Evolutionary conservation across 2,797 vertebrate genomes (phyloP), one percentile per base, ranked within the genome.

Genomic region (Anniella stebbinsi): DNA sequence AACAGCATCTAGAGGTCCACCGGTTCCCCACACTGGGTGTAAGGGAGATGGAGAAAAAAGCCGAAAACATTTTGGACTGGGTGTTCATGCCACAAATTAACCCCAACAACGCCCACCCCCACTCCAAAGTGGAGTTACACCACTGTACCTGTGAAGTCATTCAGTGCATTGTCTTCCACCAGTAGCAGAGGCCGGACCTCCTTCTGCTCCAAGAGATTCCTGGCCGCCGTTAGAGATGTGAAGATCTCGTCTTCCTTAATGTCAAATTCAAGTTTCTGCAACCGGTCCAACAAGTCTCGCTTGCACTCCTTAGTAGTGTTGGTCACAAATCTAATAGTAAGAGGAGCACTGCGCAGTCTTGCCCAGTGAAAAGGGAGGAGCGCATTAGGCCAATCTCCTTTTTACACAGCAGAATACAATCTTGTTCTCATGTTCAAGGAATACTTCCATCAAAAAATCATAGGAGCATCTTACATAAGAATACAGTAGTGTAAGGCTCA

Each of bases 281-380:
- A 95, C 86, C 98, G 96, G 88, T 98, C 98, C 93, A 98, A 90
- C 83, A 99, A 96, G 87, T 96, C 98, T 92, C 96, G 97, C 95
- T 99, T 99, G 95, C 98, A 98, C 92, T 99, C 99, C 94, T 99
- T 99, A 0, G 99, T 99, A 0, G 99, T 99, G 95, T 99, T 99
- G 10, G 98, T 99, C 91, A 99, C 99, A 95, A 99, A 99, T 36
- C 98, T 98, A 87, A 99, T 95, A 5, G 96, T 93, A 1, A 99
- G 95, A 0, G 98, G 96, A 41, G 98, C 94, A 1, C 93, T 77
- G 1, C 98, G 98, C 86, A 99, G 97, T 94, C 99, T 99, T 95
- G 57, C 0, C 30, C 6, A 25, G 3, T 60, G 12, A 93, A 86
- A 93, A 60, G 1, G 45, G 36, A 41, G 93, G 83, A 48, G 45